phyloP scores from a whole-genome alignment of 2,113 vertebrate species.

The Solea solea region DNA sequence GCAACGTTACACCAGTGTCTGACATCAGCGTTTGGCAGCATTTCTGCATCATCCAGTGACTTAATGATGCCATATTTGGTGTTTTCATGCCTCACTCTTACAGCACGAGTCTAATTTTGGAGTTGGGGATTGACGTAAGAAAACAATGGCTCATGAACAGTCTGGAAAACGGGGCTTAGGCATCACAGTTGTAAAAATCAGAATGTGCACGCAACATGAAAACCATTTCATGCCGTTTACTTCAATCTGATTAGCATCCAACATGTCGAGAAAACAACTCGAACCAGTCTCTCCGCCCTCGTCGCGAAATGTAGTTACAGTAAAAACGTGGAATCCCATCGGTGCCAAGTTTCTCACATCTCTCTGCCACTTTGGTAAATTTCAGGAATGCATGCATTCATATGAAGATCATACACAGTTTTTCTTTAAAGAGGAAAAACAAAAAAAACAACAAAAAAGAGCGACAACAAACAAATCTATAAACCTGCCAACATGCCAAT shows the following conservation, averaged over 20 bases:
- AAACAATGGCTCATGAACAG: neutral
- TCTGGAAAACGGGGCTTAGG: slow-evolving; percentile 42
- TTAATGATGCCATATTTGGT: neutral
- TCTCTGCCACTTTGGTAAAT: slow-evolving; percentile 71
- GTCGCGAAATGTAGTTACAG: slow-evolving; percentile 18
- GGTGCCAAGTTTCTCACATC: slow-evolving; percentile 40
- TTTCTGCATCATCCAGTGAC: neutral
- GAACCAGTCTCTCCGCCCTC: slow-evolving; percentile 8
- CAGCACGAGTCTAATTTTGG: neutral
- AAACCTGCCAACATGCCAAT: slow-evolving; percentile 70
- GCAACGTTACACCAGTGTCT: neutral
- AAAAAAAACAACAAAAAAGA: slow-evolving; percentile 29
- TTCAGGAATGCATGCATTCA: slow-evolving; percentile 78
- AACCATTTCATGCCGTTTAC: neutral
- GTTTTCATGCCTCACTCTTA: slow-evolving; percentile 4
- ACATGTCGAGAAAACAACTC: slow-evolving; percentile 4
- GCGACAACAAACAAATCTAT: slow-evolving; percentile 35
- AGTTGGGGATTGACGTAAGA: neutral
- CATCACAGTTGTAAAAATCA: neutral
- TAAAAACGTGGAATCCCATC: slow-evolving; percentile 21
- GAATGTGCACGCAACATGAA: neutral
- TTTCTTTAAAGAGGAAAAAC: neutral
- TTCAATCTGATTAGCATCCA: slow-evolving; percentile 1
- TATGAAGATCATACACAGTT: slow-evolving; percentile 57
- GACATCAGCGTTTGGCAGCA: neutral